Evolutionary conservation across 2,888 invertebrate genomes (phyloP).

Genomic region (Ophion ventricosus): DNA sequence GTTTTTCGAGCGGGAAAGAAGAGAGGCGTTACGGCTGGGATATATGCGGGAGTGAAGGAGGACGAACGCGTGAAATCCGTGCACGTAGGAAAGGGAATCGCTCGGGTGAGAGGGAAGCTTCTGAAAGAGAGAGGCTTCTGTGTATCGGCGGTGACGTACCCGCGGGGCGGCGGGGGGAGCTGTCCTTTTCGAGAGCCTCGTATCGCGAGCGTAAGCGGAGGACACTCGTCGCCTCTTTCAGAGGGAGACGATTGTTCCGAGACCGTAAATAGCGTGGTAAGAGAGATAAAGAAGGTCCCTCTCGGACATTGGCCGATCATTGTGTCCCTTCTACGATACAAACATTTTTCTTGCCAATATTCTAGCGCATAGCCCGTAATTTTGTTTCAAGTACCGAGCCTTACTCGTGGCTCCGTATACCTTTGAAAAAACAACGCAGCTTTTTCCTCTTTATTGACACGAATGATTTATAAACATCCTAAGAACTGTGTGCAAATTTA

Average conservation of each 20-base stretch:
- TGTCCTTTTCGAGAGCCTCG: slow-evolving; percentile 25
- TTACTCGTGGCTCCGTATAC: too few relatives aligned
- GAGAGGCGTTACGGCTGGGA: slow-evolving; percentile 11
- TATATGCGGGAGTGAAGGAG: slow-evolving; percentile 62
- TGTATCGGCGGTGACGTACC: slow-evolving; percentile 35
- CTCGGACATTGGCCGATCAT: neutral
- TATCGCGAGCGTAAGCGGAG: neutral
- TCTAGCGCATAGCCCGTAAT: too few relatives aligned
- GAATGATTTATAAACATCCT: too few relatives aligned
- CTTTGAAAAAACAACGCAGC: too few relatives aligned
- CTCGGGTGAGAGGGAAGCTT: slow-evolving; percentile 45
- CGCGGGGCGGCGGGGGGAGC: neutral
- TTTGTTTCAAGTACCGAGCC: too few relatives aligned
- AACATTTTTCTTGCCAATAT: neutral
- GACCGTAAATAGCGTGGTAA: neutral
- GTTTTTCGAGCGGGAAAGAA: slow-evolving; percentile 16
- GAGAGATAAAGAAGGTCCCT: slow-evolving; percentile 31
- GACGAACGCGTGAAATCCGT: slow-evolving; percentile 44
- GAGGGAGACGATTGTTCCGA: slow-evolving; percentile 27
- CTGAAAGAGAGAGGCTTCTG: slow-evolving; percentile 38
- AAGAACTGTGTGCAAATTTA: too few relatives aligned
- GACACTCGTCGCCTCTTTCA: neutral
- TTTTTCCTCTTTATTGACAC: too few relatives aligned
- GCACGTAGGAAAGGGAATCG: slow-evolving; percentile 57
- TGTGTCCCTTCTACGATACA: neutral